Evolutionary conservation across 2,113 vertebrate species (phyloP).

Genomic region (Menura novaehollandiae): DNA sequence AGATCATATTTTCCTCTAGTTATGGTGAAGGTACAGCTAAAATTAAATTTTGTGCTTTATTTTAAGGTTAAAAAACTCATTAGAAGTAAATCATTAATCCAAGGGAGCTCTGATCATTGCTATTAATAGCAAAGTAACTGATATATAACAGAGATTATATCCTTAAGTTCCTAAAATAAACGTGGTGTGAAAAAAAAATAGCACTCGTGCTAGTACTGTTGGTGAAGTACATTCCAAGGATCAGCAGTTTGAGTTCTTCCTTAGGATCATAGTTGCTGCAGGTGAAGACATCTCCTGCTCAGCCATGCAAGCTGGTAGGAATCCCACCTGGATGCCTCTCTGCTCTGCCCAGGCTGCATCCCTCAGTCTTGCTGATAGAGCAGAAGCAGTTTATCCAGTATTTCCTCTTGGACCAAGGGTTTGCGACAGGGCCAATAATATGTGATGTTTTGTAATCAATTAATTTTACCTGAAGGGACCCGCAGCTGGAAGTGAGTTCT

Average conservation of each 20-base stretch:
- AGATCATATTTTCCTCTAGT: neutral
- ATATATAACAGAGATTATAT: neutral
- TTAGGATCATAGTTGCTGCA: neutral
- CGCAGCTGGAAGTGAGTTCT: neutral
- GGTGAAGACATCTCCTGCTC: neutral
- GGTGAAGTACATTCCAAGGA: neutral
- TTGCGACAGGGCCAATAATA: neutral
- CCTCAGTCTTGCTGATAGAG: neutral
- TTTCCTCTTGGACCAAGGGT: neutral
- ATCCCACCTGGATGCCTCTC: fast-evolving
- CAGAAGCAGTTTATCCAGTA: neutral
- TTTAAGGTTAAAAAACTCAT: conserved; percentile 52
- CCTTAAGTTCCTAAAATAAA: conserved; percentile 21
- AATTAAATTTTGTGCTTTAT: neutral
- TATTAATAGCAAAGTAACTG: conserved; percentile 51
- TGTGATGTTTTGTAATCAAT: neutral
- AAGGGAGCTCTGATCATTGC: neutral
- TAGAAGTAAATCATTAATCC: conserved; percentile 44
- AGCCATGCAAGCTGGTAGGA: neutral
- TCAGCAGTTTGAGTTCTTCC: neutral
- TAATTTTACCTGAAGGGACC: neutral
- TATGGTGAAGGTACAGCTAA: neutral
- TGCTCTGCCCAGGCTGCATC: neutral
- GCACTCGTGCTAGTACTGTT: neutral
- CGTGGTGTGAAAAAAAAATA: neutral